Percentiles rank a stretch among this genome's conserved stretches.
phyloP scores from a whole-genome alignment of 1,140 invertebrate species.

The Tetraneura akinire region DNA sequence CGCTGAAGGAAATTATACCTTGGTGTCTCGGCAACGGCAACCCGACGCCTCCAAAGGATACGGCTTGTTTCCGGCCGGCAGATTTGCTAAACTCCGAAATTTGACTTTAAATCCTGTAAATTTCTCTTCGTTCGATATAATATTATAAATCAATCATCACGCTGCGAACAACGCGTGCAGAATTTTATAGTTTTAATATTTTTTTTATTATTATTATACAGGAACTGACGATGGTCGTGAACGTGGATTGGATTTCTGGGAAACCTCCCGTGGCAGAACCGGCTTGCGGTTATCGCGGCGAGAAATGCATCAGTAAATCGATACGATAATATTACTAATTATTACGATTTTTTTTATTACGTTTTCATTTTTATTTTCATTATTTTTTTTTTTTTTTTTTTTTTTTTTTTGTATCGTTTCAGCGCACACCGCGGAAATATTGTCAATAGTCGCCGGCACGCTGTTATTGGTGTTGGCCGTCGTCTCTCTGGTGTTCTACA shows the following conservation, averaged over 20 bases:
- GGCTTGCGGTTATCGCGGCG: conserved; percentile 84
- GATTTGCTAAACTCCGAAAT: conserved; percentile 64
- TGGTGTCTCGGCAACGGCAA: conserved; percentile 70
- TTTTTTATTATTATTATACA: not conserved
- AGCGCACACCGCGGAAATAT: conserved; percentile 82
- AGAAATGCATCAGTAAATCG: conserved; percentile 81
- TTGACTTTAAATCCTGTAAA: conserved; percentile 64
- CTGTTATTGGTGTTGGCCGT: conserved; percentile 70
- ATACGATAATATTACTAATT: too few relatives aligned
- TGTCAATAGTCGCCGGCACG: conserved; percentile 69
- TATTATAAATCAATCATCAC: too few relatives aligned
- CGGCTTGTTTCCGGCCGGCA: conserved; percentile 75
- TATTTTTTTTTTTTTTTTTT: too few relatives aligned
- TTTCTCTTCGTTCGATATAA: conserved; percentile 52
- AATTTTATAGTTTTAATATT: too few relatives aligned
- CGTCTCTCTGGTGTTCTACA: conserved; percentile 72
- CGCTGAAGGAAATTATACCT: conserved; percentile 93
- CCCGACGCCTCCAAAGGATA: conserved; percentile 60
- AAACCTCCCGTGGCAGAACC: conserved; percentile 88
- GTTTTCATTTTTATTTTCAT: conserved; percentile 39
- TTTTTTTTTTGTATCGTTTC: conserved; percentile 55
- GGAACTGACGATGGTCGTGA: conserved; percentile 41
- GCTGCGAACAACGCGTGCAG: too few relatives aligned
- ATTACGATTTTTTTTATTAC: too few relatives aligned
- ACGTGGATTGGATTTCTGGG: conserved; percentile 74